These are phyloP conservation scores for Drosophila sturtevanti DNA, from an alignment of 1,140 invertebrate genomes.

Conservation along the genomic window DNA sequence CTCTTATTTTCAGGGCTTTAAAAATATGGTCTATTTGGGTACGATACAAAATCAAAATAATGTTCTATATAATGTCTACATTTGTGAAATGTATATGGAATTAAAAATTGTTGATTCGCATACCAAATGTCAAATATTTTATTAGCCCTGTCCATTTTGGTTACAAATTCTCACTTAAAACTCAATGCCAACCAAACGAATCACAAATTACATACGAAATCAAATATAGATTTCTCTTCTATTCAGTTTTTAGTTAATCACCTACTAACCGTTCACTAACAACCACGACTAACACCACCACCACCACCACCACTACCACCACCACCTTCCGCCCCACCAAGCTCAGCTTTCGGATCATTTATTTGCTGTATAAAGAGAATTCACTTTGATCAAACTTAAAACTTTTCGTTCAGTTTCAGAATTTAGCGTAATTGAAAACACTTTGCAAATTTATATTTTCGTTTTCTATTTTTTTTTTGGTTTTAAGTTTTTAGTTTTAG, in stretches of 20 bases:
- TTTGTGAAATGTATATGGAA: no score
- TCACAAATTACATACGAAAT: constrained; percentile 25
- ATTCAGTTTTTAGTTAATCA: constrained; percentile 19
- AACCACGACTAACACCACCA: constrained; percentile 37
- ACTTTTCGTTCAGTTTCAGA: constrained; percentile 33
- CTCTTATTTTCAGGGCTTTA: background rate
- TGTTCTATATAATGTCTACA: no score
- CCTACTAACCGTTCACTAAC: constrained; percentile 37
- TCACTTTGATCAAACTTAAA: constrained; percentile 34
- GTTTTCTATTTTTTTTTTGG: constrained; percentile 44
- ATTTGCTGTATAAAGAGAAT: constrained; percentile 69
- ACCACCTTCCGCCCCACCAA: constrained; percentile 36
- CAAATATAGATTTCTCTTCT: constrained; percentile 28
- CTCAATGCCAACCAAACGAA: constrained; percentile 57
- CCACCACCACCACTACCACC: constrained; percentile 12
- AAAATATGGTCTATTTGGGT: background rate
- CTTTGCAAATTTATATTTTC: constrained; percentile 56
- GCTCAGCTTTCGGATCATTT: constrained; percentile 65
- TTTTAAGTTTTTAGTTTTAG: constrained; percentile 46
- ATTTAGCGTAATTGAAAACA: constrained; percentile 62
- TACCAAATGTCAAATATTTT: constrained; percentile 11
- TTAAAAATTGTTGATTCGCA: background rate
- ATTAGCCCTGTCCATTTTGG: constrained; percentile 14
- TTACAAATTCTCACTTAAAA: constrained; percentile 25
- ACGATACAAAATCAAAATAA: background rate